These are phyloP conservation scores for Axis porcinus DNA, from an alignment of 2,113 vertebrate species.

Conservation along the genomic window DNA sequence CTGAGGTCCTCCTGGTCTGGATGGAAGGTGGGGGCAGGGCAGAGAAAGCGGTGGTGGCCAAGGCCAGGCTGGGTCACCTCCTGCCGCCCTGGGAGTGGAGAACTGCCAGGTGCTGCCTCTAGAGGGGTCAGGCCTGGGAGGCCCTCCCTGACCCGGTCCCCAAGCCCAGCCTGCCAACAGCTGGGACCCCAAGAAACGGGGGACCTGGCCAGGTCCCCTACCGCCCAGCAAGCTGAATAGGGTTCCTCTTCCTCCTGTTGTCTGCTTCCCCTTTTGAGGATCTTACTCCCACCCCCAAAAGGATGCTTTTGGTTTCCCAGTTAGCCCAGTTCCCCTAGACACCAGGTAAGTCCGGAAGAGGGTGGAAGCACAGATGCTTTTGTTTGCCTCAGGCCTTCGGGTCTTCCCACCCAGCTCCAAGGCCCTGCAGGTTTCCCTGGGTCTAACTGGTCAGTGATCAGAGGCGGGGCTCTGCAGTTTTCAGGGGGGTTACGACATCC, in stretches of 20 bases:
- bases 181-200: neutral
- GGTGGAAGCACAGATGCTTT: neutral
- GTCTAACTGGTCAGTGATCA: neutral
- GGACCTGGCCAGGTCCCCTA: neutral
- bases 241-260: no score
- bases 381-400: neutral
- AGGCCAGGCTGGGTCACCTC: neutral
- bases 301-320: neutral
- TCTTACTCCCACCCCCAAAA: neutral
- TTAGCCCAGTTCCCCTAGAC: neutral
- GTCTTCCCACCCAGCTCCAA: neutral
- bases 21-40: neutral
- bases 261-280: neutral
- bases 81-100: neutral
- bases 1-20: neutral
- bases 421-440: neutral
- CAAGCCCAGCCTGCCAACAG: neutral
- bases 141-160: rapidly evolving
- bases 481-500: neutral
- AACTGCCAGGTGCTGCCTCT: neutral
- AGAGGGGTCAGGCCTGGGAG: neutral
- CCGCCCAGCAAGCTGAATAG: neutral
- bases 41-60: neutral
- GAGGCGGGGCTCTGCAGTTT: neutral
- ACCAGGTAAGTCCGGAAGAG: neutral